Percentiles rank a stretch among this genome's conserved stretches.
These are phyloP conservation scores for Galeopterus variegatus DNA, from an alignment of 2,113 vertebrate species.

Conservation along the genomic window DNA sequence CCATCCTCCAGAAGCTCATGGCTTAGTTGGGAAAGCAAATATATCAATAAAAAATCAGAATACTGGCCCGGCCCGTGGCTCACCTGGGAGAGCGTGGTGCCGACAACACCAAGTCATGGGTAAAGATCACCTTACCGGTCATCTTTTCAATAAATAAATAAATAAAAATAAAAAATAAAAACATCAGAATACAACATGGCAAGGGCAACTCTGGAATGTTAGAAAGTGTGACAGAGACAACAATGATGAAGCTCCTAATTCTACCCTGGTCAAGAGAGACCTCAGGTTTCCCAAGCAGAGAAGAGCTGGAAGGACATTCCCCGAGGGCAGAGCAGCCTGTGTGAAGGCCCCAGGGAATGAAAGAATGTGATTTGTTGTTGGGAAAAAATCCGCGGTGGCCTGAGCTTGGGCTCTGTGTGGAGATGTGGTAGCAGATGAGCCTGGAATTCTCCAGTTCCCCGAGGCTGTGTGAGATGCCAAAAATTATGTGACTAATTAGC, in stretches of 20 bases:
- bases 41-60: not conserved
- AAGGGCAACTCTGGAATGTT: fast-evolving
- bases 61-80: too few species aligned
- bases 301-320: not conserved
- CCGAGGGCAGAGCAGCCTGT: not conserved
- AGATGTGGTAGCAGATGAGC: fast-evolving
- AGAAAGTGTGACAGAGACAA: not conserved
- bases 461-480: constrained; percentile 59
- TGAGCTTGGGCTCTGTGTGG: fast-evolving
- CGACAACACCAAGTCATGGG: too few species aligned
- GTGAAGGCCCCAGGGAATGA: not conserved
- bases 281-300: too few species aligned
- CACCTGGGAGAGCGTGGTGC: too few species aligned
- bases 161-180: not conserved
- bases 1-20: not conserved
- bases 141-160: too few species aligned
- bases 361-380: not conserved
- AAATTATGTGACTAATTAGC: constrained; percentile 63
- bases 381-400: not conserved
- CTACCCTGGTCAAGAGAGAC: not conserved
- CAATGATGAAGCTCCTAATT: fast-evolving
- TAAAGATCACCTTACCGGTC: too few species aligned
- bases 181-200: not conserved
- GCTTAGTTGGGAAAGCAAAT: not conserved
- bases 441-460: constrained; percentile 51